phyloP scores from a whole-genome alignment of 2,797 vertebrate species.

The Salarias fasciatus region DNA sequence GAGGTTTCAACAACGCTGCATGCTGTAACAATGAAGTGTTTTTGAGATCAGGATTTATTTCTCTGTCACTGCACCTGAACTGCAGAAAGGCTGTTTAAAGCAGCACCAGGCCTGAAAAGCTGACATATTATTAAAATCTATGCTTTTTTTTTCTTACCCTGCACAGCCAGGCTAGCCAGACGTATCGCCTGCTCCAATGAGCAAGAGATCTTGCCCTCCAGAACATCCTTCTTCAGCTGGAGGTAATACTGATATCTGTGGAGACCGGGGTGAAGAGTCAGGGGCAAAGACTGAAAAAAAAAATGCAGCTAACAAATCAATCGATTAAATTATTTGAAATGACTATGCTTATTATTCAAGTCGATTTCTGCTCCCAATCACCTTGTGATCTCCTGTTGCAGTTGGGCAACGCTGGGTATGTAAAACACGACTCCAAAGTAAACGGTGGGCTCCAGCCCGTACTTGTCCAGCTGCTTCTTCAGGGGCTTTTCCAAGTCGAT shows the following conservation, averaged over 20 bases:
- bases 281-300: too few species aligned
- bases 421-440: slow-evolving; percentile 99
- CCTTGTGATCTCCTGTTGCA: slow-evolving; percentile 99
- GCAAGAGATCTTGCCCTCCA: slow-evolving; percentile 95
- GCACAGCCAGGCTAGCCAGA: slow-evolving; percentile 95
- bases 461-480: slow-evolving; percentile 98
- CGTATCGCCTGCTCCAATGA: slow-evolving; percentile 93
- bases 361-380: slow-evolving; percentile 63
- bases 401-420: slow-evolving; percentile 90
- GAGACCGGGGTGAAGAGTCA: slow-evolving; percentile 16
- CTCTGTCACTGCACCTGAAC: too few species aligned
- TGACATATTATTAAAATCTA: slow-evolving; percentile 1
- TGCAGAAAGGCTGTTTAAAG: too few species aligned
- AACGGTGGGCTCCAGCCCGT: slow-evolving; percentile 93
- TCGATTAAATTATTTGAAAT: too few species aligned
- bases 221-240: slow-evolving; percentile 96
- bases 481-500: slow-evolving; percentile 97
- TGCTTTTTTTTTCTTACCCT: slow-evolving; percentile 90
- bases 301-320: too few species aligned
- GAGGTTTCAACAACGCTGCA: too few species aligned
- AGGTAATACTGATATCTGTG: slow-evolving; percentile 99
- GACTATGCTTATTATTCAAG: slow-evolving; percentile 10
- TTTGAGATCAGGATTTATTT: too few species aligned
- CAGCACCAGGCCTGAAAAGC: neutral
- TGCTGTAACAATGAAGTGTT: too few species aligned